Conservation (phyloP, 2,113 vertebrate species). For the Bos indicus region DNA sequence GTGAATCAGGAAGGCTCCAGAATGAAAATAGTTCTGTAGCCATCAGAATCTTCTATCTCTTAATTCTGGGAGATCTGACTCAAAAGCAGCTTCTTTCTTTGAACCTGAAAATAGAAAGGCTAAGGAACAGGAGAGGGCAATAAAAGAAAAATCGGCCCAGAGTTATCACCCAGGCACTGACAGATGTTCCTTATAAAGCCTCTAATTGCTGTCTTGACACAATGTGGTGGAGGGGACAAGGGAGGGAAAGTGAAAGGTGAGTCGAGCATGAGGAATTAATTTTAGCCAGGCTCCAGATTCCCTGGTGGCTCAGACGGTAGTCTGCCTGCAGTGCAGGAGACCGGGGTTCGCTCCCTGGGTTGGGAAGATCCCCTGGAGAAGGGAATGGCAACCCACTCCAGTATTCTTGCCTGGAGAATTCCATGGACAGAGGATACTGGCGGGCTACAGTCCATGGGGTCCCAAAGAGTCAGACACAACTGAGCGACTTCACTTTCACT, state of each 20-base stretch:
- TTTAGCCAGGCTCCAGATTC: not conserved
- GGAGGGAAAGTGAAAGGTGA: slow-evolving; percentile 29
- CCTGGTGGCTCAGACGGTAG: slow-evolving; percentile 11
- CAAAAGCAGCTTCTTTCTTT: slow-evolving; percentile 69
- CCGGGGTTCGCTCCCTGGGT: too few relatives aligned
- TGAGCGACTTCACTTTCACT: too few relatives aligned
- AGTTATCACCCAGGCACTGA: slow-evolving; percentile 28
- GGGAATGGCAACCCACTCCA: too few relatives aligned
- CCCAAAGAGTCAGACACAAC: too few relatives aligned
- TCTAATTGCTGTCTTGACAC: slow-evolving; percentile 49
- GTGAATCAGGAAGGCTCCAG: slow-evolving; percentile 73
- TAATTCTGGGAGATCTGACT: slow-evolving; percentile 48
- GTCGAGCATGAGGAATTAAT: slow-evolving; percentile 32
- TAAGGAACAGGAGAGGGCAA: slow-evolving; percentile 46
- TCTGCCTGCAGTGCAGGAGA: too few relatives aligned
- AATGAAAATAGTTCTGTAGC: slow-evolving; percentile 62
- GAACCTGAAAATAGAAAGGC: slow-evolving; percentile 69
- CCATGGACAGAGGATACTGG: too few relatives aligned
- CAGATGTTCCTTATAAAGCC: slow-evolving; percentile 54
- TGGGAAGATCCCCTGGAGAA: too few relatives aligned
- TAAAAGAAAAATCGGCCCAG: slow-evolving; percentile 41
- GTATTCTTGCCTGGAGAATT: too few relatives aligned
- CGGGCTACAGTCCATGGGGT: too few relatives aligned
- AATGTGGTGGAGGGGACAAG: not conserved
- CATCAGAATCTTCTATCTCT: slow-evolving; percentile 9